Percentiles rank a stretch among this genome's conserved stretches.
Conservation (phyloP, 1,140 invertebrate species). For the Apis laboriosa region DNA sequence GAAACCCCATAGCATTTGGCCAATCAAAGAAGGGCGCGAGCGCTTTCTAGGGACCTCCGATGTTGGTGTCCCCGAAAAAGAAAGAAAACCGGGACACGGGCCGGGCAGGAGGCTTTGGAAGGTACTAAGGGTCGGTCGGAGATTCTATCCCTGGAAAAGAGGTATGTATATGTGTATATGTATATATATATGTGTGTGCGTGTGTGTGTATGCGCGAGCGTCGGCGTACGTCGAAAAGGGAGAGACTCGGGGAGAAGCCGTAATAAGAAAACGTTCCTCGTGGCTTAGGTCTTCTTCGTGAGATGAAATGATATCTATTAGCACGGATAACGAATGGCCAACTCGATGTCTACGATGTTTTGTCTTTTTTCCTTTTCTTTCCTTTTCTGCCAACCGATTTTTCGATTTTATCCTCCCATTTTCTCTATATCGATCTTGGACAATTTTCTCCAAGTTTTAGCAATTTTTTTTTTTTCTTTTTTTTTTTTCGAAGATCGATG, state of each 20-base stretch:
- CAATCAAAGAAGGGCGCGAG: conserved; percentile 67
- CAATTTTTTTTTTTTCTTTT: too few relatives aligned
- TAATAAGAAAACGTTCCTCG: conserved; percentile 47
- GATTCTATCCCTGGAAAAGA: conserved; percentile 48
- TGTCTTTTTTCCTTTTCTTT: too few relatives aligned
- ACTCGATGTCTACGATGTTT: too few relatives aligned
- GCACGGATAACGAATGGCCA: neutral
- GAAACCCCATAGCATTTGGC: conserved; percentile 65
- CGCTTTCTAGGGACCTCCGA: conserved; percentile 24
- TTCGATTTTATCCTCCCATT: too few relatives aligned
- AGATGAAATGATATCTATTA: conserved; percentile 53
- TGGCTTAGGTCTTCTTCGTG: conserved; percentile 28
- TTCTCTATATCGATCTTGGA: too few relatives aligned
- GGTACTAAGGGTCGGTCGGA: conserved; percentile 41
- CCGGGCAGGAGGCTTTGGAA: conserved; percentile 16
- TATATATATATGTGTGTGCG: neutral
- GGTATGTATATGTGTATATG: neutral
- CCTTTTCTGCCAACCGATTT: too few relatives aligned
- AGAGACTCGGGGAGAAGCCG: conserved; percentile 8
- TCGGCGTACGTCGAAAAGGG: conserved; percentile 12
- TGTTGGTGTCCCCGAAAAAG: conserved; percentile 47
- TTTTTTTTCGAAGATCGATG: neutral
- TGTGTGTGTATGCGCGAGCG: neutral
- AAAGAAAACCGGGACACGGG: conserved; percentile 56
- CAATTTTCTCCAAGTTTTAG: too few relatives aligned